A percentile compares a stretch with the other conserved stretches of the same genome.
These are phyloP conservation scores for Drosophila mettleri DNA, from an alignment of 2,888 invertebrate species.

Conservation along the genomic window DNA sequence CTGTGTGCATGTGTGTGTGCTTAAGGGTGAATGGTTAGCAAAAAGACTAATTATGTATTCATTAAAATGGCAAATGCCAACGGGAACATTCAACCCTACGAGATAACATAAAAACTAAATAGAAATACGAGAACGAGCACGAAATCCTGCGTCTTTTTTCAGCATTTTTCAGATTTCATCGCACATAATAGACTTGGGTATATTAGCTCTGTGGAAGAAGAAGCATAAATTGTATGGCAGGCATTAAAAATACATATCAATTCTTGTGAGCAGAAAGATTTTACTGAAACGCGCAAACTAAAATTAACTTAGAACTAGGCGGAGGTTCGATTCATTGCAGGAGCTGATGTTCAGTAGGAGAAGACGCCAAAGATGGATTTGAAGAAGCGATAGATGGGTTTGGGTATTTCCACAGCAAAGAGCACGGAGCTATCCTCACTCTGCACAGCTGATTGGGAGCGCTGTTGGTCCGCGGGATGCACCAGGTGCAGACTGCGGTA, in stretches of 20 bases:
- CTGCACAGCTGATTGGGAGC: slow-evolving; percentile 36
- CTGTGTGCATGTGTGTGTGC: slow-evolving; percentile 7
- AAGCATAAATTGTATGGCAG: too few species aligned
- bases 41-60: slow-evolving; percentile 81
- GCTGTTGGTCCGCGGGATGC: slow-evolving; percentile 42
- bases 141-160: too few species aligned
- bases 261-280: slow-evolving; percentile 6
- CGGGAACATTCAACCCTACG: slow-evolving; percentile 25
- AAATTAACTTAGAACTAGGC: slow-evolving; percentile 27
- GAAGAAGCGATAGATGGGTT: slow-evolving; percentile 69
- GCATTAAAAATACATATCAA: neutral
- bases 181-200: neutral
- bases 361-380: slow-evolving; percentile 66
- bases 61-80: slow-evolving; percentile 77
- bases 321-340: slow-evolving; percentile 3
- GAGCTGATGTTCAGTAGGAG: slow-evolving; percentile 34
- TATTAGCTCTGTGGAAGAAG: neutral
- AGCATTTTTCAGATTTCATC: slow-evolving; percentile 13
- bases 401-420: slow-evolving; percentile 68
- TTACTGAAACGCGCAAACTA: slow-evolving; percentile 37
- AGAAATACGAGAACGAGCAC: slow-evolving; percentile 3
- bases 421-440: slow-evolving; percentile 57
- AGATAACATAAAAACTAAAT: slow-evolving; percentile 17
- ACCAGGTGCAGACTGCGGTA: slow-evolving; percentile 38
- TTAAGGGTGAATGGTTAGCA: slow-evolving; percentile 54